phyloP scores from a whole-genome alignment of 2,113 vertebrate genomes.

The Coptodon bakossiorum region DNA sequence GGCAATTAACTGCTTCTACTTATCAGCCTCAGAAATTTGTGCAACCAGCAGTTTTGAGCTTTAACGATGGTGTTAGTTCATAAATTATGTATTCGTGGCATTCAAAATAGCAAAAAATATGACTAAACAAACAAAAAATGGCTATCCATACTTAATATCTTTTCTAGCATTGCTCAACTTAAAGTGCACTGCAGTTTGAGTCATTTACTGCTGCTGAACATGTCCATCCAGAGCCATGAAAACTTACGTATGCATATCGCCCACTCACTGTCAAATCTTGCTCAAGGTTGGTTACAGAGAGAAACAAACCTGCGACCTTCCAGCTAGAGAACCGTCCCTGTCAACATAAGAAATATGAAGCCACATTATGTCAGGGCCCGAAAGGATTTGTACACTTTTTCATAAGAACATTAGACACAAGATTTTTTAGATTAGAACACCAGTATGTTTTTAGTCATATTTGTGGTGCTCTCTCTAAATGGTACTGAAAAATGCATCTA shows the following conservation, averaged over 20 bases:
- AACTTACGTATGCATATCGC: not conserved
- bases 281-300: not conserved
- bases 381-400: not conserved
- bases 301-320: not conserved
- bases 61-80: not conserved
- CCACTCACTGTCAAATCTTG: not conserved
- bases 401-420: not conserved
- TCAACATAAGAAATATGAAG: slow-evolving; percentile 27
- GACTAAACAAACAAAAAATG: not conserved
- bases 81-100: not conserved
- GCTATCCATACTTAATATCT: not conserved
- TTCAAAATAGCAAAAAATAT: not conserved
- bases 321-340: not conserved
- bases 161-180: not conserved
- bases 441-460: not conserved
- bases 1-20: not conserved
- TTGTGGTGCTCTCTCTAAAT: not conserved
- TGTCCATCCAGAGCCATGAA: not conserved
- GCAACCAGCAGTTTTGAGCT: not conserved
- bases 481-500: not conserved
- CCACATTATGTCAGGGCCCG: not conserved
- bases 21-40: not conserved
- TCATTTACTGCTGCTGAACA: not conserved
- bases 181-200: not conserved
- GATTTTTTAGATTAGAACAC: not conserved